These are phyloP conservation scores for Adelognathus sp. DNA, from an alignment of 2,888 invertebrate genomes.

Conservation along the genomic window DNA sequence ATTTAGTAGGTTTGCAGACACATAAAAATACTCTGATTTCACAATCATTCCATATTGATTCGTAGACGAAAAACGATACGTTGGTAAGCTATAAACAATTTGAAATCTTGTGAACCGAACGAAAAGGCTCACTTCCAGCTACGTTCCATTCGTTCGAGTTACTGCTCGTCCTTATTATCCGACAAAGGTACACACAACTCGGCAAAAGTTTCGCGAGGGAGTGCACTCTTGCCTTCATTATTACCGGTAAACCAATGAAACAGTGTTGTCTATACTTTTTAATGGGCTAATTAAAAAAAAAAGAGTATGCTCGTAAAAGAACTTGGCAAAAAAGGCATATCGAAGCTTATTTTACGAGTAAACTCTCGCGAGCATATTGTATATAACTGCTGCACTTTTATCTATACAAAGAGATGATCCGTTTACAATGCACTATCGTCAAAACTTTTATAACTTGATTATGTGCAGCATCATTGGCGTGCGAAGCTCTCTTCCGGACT, in stretches of 20 bases:
- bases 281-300: background rate
- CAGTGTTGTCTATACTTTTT: background rate
- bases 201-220: too few species aligned
- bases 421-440: background rate
- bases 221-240: background rate
- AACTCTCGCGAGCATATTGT: background rate
- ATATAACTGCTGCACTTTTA: background rate
- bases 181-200: too few species aligned
- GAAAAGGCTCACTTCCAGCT: too few species aligned
- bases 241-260: background rate
- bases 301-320: background rate
- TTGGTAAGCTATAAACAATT: too few species aligned
- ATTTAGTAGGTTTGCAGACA: too few species aligned
- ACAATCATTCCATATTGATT: too few species aligned
- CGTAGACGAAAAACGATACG: too few species aligned
- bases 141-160: too few species aligned
- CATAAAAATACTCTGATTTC: too few species aligned
- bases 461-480: background rate
- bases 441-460: background rate
- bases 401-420: background rate
- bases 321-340: too few species aligned
- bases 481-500: background rate
- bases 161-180: too few species aligned
- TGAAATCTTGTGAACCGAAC: too few species aligned
- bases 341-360: background rate